Percentiles rank a stretch among this genome's conserved stretches.
Conservation (phyloP, 2,797 vertebrate genomes). For the Chelonia mydas region DNA sequence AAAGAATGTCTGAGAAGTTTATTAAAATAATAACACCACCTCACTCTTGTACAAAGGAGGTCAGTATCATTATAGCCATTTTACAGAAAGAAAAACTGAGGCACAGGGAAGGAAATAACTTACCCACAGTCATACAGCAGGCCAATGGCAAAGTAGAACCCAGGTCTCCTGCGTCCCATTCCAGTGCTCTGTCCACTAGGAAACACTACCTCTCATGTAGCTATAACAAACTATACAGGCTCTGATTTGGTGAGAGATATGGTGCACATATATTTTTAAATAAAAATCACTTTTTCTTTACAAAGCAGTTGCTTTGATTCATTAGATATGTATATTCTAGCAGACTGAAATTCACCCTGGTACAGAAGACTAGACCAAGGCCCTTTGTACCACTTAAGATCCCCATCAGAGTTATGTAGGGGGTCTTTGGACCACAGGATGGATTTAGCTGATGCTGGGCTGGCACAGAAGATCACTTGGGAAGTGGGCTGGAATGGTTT, state of each 20-base stretch:
- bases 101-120: not conserved
- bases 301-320: not conserved
- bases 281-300: not conserved
- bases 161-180: not conserved
- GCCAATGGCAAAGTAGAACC: not conserved
- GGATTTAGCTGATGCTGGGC: not conserved
- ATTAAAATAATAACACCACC: not conserved
- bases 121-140: not conserved
- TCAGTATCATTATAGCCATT: not conserved
- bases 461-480: conserved; percentile 23
- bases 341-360: not conserved
- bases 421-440: conserved; percentile 2
- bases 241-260: not conserved
- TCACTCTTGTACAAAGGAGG: not conserved
- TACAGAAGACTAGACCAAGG: not conserved
- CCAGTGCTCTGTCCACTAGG: not conserved
- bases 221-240: not conserved
- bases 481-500: not conserved
- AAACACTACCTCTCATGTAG: not conserved
- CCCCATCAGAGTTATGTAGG: not conserved
- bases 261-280: fast-evolving
- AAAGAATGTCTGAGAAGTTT: not conserved
- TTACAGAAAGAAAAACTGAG: not conserved
- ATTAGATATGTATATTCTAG: not conserved
- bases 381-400: not conserved